These are phyloP conservation scores for Egretta garzetta DNA, from an alignment of 2,113 vertebrate species.

Conservation along the genomic window DNA sequence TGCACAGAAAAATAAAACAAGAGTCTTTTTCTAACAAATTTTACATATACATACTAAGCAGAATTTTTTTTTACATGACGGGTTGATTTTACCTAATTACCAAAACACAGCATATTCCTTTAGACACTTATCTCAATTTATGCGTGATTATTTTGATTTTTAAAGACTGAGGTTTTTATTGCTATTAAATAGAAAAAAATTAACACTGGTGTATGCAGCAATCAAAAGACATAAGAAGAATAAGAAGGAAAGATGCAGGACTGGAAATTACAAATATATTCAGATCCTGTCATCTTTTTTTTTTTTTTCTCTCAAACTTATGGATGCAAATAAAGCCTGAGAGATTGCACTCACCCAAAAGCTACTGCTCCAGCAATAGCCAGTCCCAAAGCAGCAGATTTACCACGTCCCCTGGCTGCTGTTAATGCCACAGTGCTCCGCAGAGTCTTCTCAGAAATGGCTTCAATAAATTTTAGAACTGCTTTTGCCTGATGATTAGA, in stretches of 20 bases:
- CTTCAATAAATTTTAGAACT: conserved; percentile 94
- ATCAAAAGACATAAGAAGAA: background rate
- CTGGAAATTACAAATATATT: background rate
- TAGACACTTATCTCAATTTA: background rate
- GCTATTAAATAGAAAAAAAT: background rate
- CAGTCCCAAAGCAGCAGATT: conserved; percentile 95
- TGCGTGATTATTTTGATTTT: background rate
- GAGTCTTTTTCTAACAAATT: background rate
- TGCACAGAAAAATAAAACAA: conserved; percentile 43
- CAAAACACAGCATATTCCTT: background rate
- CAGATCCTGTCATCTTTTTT: accelerated
- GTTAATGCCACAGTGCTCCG: conserved; percentile 93
- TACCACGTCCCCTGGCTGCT: conserved; percentile 94
- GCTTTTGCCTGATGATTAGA: conserved; percentile 84
- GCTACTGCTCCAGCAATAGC: conserved; percentile 93
- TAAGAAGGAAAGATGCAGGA: background rate
- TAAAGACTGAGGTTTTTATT: background rate
- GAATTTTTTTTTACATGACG: background rate
- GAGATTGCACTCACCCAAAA: conserved; percentile 85
- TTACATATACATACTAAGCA: background rate
- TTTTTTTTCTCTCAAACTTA: background rate
- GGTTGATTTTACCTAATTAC: background rate
- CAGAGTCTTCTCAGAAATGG: conserved; percentile 95
- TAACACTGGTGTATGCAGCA: background rate
- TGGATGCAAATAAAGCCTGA: background rate